Evolutionary conservation across 2,797 vertebrate genomes (phyloP), one percentile per base, ranked within the genome.

Genomic region (Uromys caudimaculatus): DNA sequence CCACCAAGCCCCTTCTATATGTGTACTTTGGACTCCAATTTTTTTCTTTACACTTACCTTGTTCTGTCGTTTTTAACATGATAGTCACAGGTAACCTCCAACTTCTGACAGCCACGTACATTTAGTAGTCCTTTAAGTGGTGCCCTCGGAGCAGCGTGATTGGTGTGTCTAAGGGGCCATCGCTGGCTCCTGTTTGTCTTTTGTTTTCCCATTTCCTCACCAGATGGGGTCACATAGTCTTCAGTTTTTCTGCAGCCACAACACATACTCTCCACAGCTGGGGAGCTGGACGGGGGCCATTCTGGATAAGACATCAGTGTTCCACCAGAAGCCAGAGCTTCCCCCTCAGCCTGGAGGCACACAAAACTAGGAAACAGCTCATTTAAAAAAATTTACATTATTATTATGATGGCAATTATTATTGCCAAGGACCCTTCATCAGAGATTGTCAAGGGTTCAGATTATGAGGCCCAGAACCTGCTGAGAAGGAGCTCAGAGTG

Each of bases 151-250:
- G 4, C 6, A 32, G 0, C 13, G 3, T 77, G 29, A 94, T 54
- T 67, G 71, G 4, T 47, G 9, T 47, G 54, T 86, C 29, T 83
- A 50, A 64, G 19, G 73, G 64, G 64, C 62, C 76, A 58, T 71
- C 24, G 32, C 67, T 79, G 75, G 54, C 89, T 95, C 32, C 87
- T n/a, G 47, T 78, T 90, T 58, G 44, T 73, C 89, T 88, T 94
- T 90, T 91, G 58, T 89, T 91, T 92, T 67, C 84, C 58, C 58
- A 90, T 93, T 94, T 94, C 96, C 92, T 81, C 81, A 54, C 81
- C 92, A 95, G 89, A 84, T 90, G 84, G 79, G 81, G 64, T 71
- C 87, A 90, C n/a, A 78, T 62, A 64, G 32, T 77, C 73, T 82
- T 44, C 44, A 62, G 16, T 77, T 94, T 89, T 85, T 81, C 73